Conservation (phyloP, 2,797 vertebrate species). For the Chrosomus eos region DNA sequence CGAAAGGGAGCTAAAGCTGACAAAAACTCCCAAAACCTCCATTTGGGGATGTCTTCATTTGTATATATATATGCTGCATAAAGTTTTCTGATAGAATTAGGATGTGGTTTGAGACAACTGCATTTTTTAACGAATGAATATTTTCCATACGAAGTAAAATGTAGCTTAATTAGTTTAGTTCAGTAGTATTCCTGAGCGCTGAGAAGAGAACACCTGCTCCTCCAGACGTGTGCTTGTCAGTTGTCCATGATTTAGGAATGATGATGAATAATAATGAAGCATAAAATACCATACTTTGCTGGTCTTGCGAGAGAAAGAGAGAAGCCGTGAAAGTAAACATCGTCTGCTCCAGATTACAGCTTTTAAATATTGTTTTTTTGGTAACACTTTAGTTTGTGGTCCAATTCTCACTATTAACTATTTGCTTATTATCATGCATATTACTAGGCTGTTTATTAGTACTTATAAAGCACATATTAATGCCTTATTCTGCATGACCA, state of each 20-base stretch:
- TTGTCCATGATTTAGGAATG: not conserved
- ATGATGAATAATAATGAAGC: slow-evolving; percentile 5
- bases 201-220: not conserved
- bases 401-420: not conserved
- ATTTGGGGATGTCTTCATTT: no score
- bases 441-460: not conserved
- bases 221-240: not conserved
- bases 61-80: no score
- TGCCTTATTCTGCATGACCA: no score
- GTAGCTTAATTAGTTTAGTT: not conserved
- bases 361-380: not conserved
- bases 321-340: not conserved
- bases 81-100: not conserved
- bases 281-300: not conserved
- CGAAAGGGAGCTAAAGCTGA: no score
- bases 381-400: not conserved
- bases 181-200: not conserved
- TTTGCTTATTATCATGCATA: not conserved
- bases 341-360: not conserved
- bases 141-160: not conserved
- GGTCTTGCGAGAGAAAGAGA: not conserved
- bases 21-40: no score
- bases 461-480: not conserved
- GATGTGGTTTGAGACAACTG: not conserved
- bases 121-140: not conserved